Evolutionary conservation across 1,140 invertebrate species (phyloP).

Genomic region (Drosophila kurseongensis): DNA sequence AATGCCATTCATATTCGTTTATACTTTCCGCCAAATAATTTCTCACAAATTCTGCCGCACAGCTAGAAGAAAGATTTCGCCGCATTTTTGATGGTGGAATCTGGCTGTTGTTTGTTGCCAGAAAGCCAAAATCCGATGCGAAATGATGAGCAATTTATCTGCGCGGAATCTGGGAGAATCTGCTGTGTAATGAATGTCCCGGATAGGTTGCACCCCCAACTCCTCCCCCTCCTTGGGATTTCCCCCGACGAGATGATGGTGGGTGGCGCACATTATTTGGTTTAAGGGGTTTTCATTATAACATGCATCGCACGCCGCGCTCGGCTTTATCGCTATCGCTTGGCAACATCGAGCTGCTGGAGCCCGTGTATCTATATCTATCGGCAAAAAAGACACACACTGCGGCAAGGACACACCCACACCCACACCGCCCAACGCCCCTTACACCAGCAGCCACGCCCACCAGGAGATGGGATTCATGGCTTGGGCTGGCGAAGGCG

Average conservation of each 20-base stretch:
- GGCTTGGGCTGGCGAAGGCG: slow-evolving; percentile 20
- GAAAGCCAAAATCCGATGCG: slow-evolving; percentile 68
- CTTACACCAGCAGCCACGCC: slow-evolving; percentile 38
- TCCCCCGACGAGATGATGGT: no score
- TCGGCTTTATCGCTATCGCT: slow-evolving; percentile 70
- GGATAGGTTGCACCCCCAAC: slow-evolving; percentile 27
- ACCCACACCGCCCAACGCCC: neutral
- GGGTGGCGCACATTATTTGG: slow-evolving; percentile 67
- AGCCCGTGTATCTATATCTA: slow-evolving; percentile 34
- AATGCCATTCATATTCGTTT: slow-evolving; percentile 48
- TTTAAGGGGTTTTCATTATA: slow-evolving; percentile 82
- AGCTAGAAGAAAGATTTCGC: slow-evolving; percentile 10
- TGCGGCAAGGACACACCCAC: slow-evolving; percentile 19
- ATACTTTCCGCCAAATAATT: slow-evolving; percentile 14
- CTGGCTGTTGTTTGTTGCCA: slow-evolving; percentile 36
- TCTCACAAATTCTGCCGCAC: slow-evolving; percentile 8
- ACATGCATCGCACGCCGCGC: slow-evolving; percentile 76
- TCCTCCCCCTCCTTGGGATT: neutral
- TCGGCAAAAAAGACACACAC: slow-evolving; percentile 37
- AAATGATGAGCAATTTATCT: slow-evolving; percentile 83
- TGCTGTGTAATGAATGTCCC: slow-evolving; percentile 77
- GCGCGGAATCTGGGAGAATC: slow-evolving; percentile 70
- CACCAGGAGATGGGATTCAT: slow-evolving; percentile 50
- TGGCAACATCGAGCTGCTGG: slow-evolving; percentile 74
- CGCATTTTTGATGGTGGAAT: slow-evolving; percentile 27